Percentiles rank a stretch among this genome's conserved stretches.
Conservation (phyloP, 92 coral and sea anemone species). For the Nematostella vectensis region DNA sequence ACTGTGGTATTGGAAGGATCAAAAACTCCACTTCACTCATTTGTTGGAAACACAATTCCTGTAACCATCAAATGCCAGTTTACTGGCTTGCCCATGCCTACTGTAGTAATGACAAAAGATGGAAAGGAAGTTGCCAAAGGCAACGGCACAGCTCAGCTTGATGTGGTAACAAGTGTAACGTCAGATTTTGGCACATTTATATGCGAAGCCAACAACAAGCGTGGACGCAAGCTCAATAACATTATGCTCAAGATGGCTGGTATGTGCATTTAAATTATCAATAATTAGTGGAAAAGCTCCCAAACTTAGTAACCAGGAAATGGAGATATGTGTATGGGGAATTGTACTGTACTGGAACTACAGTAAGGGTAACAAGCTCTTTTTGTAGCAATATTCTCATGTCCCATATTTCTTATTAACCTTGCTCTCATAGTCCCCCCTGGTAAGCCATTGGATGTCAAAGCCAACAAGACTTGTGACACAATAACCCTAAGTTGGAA, state of each 20-base stretch:
- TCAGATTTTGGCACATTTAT: constrained; percentile 39
- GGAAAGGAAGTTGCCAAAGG: constrained; percentile 37
- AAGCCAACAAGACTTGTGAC: constrained; percentile 36
- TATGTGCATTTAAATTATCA: background rate
- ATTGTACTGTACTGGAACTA: too few relatives aligned
- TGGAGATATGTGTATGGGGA: too few relatives aligned
- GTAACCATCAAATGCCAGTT: constrained; percentile 40
- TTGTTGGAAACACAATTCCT: constrained; percentile 24
- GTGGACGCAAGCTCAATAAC: constrained; percentile 19
- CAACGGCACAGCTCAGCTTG: constrained; percentile 11
- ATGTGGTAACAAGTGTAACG: background rate
- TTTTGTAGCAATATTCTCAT: background rate
- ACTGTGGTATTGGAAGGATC: too few relatives aligned
- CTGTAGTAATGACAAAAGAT: constrained; percentile 36
- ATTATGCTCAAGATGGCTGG: constrained; percentile 42
- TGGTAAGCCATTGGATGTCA: constrained; percentile 32
- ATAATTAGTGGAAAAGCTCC: background rate
- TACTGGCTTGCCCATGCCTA: constrained; percentile 62
- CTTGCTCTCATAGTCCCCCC: constrained; percentile 11
- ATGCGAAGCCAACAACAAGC: constrained; percentile 40
- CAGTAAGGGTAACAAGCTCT: too few relatives aligned
- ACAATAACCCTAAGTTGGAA: constrained; percentile 35
- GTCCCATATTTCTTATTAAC: background rate
- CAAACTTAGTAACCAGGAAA: background rate
- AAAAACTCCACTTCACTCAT: constrained; percentile 40